A percentile compares a stretch with the other conserved stretches of the same genome.
These are phyloP conservation scores for Mus musculus DNA, from an alignment of 2,113 vertebrate genomes.

Conservation along the genomic window GRCm39 chr10:82681001-82681500, in stretches of 20 bases:
- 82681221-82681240: not conserved
- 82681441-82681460: not conserved
- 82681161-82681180: not conserved
- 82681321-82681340: constrained; percentile 27
- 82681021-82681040: not conserved
- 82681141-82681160: not conserved
- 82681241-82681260: not conserved
- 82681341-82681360: not conserved
- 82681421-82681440: not conserved
- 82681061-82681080: not conserved
- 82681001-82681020: not conserved
- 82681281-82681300: not conserved
- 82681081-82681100: not conserved
- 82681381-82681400: not conserved
- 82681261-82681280: not conserved
- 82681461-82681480: not conserved
- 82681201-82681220: not conserved
- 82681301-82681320: not conserved
- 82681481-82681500: not conserved
- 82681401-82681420: not conserved
- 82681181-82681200: not conserved
- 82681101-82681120: not conserved
- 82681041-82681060: not conserved
- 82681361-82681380: constrained; percentile 16
- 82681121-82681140: not conserved